A percentile compares a stretch with the other conserved stretches of the same genome.
Conservation (phyloP, 2,888 invertebrate genomes). For the Lasioglossum vierecki region DNA sequence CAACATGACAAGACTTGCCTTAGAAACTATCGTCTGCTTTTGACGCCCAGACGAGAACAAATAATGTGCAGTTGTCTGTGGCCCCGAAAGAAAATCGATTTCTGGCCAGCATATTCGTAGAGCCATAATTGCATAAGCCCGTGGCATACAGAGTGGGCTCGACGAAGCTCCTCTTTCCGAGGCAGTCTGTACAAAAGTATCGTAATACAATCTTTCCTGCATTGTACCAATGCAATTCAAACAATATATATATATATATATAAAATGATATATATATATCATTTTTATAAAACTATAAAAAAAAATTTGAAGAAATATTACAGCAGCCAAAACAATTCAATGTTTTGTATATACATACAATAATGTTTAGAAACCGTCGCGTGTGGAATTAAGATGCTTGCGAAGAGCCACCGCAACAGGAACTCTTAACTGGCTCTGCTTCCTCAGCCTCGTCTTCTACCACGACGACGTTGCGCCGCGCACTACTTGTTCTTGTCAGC, state of each 20-base stretch:
- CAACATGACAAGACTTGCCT: neutral
- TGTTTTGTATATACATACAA: slow-evolving; percentile 39
- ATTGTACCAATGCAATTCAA: slow-evolving; percentile 20
- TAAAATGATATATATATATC: too few relatives aligned
- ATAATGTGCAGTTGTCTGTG: neutral
- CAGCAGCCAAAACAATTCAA: slow-evolving; percentile 40
- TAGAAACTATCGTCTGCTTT: neutral
- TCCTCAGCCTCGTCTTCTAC: slow-evolving; percentile 83
- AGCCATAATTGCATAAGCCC: neutral
- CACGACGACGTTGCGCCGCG: slow-evolving; percentile 84
- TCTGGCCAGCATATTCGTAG: neutral
- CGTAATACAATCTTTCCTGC: slow-evolving; percentile 22
- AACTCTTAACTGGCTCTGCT: slow-evolving; percentile 77
- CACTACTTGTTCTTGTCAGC: slow-evolving; percentile 82
- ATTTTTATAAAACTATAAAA: slow-evolving; percentile 31
- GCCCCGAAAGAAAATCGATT: neutral
- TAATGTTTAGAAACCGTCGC: slow-evolving; percentile 48
- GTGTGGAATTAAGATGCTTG: slow-evolving; percentile 59
- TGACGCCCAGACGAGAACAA: neutral
- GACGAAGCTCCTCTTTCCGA: neutral
- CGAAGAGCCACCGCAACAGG: slow-evolving; percentile 80
- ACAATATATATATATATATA: neutral
- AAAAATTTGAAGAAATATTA: slow-evolving; percentile 40
- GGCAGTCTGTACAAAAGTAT: slow-evolving; percentile 27
- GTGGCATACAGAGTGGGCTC: neutral